A percentile compares a stretch with the other conserved stretches of the same genome.
Evolutionary conservation across 2,888 invertebrate species (phyloP).

Genomic region (Plagodis pulveraria): DNA sequence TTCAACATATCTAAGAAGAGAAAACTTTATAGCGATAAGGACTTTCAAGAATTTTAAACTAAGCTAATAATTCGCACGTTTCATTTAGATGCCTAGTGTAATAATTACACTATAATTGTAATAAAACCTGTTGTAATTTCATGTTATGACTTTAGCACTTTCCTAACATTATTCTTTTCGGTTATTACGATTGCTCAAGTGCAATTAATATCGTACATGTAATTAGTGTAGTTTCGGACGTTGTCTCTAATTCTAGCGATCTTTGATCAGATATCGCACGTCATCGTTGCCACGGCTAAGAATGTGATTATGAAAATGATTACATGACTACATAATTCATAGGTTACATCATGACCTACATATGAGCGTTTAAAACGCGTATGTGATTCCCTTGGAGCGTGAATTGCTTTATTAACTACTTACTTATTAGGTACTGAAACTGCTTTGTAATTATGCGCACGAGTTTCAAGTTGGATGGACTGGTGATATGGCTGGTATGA

Average conservation of each 20-base stretch:
- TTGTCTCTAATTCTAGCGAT: conserved; percentile 39
- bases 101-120: not conserved
- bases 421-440: conserved; percentile 48
- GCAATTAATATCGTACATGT: conserved; percentile 8
- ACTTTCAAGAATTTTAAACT: conserved; percentile 66
- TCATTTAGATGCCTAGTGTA: not conserved
- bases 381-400: conserved; percentile 62
- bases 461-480: conserved; percentile 37
- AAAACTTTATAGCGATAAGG: conserved; percentile 74
- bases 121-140: conserved; percentile 3
- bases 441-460: conserved; percentile 41
- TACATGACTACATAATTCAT: conserved; percentile 61
- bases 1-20: conserved; percentile 76
- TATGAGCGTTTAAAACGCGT: conserved; percentile 49
- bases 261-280: conserved; percentile 51
- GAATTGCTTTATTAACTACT: conserved; percentile 56
- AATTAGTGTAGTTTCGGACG: conserved; percentile 16
- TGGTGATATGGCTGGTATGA: conserved; percentile 15
- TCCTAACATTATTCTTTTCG: not conserved
- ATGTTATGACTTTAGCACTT: conserved; percentile 10
- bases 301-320: conserved; percentile 69
- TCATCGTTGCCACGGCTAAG: conserved; percentile 53
- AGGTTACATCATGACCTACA: conserved; percentile 72
- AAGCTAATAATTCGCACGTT: not conserved
- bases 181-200: conserved; percentile 10